Evolutionary conservation across 2,797 vertebrate species (phyloP).

Genomic region (Malacoctenus gilli): DNA sequence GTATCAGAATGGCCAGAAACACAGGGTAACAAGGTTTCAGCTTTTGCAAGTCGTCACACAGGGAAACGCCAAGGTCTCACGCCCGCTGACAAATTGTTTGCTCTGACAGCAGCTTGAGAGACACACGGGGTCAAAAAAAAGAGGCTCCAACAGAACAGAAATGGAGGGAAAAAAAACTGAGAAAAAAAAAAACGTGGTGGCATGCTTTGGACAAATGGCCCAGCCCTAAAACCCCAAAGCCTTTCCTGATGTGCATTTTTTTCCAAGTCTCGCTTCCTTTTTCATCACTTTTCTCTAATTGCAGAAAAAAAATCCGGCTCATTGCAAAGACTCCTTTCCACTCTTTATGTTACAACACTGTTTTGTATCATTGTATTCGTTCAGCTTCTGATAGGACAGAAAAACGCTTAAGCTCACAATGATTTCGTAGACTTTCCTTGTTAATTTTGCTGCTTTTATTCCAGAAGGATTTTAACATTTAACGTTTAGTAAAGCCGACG

Average conservation of each 20-base stretch:
- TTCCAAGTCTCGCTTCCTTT: conserved; percentile 54
- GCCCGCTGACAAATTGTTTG: too few species aligned
- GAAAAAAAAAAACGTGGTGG: conserved; percentile 4
- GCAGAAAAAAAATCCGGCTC: conserved; percentile 41
- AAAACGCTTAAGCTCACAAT: too few species aligned
- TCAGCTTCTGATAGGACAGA: too few species aligned
- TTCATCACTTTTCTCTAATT: conserved; percentile 46
- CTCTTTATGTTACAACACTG: conserved; percentile 24
- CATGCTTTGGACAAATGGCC: conserved; percentile 38
- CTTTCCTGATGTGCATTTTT: conserved; percentile 61
- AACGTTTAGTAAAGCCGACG: too few species aligned
- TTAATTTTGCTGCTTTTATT: too few species aligned
- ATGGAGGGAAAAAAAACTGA: too few species aligned
- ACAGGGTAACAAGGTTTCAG: too few species aligned
- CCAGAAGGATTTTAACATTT: too few species aligned
- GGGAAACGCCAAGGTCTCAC: background rate
- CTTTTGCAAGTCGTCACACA: too few species aligned
- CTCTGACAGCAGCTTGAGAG: background rate
- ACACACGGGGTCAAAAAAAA: conserved; percentile 19
- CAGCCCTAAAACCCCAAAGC: conserved; percentile 54
- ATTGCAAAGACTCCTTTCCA: conserved; percentile 24
- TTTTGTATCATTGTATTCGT: too few species aligned
- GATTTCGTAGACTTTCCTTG: too few species aligned
- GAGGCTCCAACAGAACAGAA: conserved; percentile 11
- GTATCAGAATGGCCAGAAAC: too few species aligned